Conservation (phyloP, 2,888 invertebrate species). For the Byasa hedistus region DNA sequence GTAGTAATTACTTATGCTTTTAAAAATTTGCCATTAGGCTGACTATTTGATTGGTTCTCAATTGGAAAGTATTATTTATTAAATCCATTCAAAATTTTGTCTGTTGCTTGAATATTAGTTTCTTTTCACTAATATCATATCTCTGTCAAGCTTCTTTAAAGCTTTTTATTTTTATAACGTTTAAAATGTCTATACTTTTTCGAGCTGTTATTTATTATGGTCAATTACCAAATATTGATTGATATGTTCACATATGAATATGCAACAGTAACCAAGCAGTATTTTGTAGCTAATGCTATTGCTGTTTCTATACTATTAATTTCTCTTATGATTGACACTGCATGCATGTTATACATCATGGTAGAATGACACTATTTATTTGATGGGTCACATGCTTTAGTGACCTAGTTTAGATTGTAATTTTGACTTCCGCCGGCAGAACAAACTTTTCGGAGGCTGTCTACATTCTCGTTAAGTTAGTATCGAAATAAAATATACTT, state of each 20-base stretch:
- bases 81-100: no score
- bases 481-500: slow-evolving; percentile 6
- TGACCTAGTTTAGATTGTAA: slow-evolving; percentile 1
- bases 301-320: no score
- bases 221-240: not conserved
- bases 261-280: not conserved
- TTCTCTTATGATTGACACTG: no score
- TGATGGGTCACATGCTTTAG: not conserved
- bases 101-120: not conserved
- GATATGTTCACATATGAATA: not conserved
- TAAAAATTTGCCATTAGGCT: no score
- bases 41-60: no score
- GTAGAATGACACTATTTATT: not conserved
- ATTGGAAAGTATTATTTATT: no score
- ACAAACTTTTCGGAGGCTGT: not conserved
- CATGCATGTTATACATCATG: not conserved
- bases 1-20: not conserved
- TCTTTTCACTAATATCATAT: not conserved
- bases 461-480: not conserved
- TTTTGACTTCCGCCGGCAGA: not conserved
- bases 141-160: no score
- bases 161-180: no score
- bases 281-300: no score
- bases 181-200: no score
- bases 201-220: not conserved